phyloP scores from a whole-genome alignment of 2,888 invertebrate species.

The Osedax frankpressi region DNA sequence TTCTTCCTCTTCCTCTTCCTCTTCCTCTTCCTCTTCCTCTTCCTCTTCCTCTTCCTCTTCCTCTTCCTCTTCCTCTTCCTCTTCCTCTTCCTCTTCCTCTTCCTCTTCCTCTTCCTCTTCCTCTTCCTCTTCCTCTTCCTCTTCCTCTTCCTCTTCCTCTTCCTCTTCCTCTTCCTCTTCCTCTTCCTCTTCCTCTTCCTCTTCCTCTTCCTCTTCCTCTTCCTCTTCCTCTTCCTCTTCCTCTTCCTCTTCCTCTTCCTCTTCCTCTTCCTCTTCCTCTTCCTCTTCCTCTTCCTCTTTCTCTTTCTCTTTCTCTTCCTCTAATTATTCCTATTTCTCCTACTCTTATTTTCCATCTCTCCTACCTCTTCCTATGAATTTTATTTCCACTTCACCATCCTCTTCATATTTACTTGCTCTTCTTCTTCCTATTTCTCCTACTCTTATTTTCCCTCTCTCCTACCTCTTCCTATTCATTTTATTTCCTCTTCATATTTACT shows the following conservation, averaged over 20 bases:
- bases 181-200: neutral
- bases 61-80: slow-evolving; percentile 15
- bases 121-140: slow-evolving; percentile 16
- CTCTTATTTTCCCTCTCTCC: neutral
- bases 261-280: neutral
- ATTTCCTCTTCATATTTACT: slow-evolving; percentile 6
- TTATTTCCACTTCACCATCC: neutral
- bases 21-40: slow-evolving; percentile 7
- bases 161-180: neutral
- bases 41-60: slow-evolving; percentile 6
- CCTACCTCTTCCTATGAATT: neutral
- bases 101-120: slow-evolving; percentile 13
- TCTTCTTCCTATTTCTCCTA: neutral
- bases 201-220: neutral
- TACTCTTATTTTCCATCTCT: neutral
- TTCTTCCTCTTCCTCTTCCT: no score
- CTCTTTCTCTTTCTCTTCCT: neutral
- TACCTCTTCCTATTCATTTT: neutral
- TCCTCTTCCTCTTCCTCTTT: neutral
- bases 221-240: neutral
- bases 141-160: neutral
- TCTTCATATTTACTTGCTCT: neutral
- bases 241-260: slow-evolving; percentile 1
- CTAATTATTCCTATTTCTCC: neutral
- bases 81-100: slow-evolving; percentile 16